Conservation (phyloP, 2,888 invertebrate genomes). For the Athalia circularis region DNA sequence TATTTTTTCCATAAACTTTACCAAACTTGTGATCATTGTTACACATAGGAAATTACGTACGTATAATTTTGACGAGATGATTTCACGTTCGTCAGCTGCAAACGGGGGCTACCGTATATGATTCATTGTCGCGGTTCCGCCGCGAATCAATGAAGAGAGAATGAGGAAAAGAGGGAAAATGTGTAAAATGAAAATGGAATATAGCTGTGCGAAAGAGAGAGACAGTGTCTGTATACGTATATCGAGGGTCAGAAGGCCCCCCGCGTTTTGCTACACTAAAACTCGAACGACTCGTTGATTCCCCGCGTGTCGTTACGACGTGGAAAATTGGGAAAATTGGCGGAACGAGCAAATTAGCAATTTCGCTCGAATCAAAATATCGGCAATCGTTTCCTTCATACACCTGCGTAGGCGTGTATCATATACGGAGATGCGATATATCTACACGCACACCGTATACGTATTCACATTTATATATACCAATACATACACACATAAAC, state of each 20-base stretch:
- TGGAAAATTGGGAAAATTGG: conserved; percentile 27
- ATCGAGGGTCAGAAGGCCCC: not conserved
- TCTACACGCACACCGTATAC: not conserved
- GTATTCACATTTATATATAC: not conserved
- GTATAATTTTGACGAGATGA: conserved; percentile 22
- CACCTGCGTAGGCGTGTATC: not conserved
- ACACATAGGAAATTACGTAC: too few species aligned
- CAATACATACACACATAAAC: not conserved
- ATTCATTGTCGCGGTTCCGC: conserved; percentile 38
- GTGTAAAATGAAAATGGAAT: conserved; percentile 1
- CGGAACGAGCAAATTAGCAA: conserved; percentile 37
- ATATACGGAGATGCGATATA: not conserved
- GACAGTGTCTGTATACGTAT: too few species aligned
- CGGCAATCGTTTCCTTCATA: conserved; percentile 2
- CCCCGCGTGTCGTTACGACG: not conserved
- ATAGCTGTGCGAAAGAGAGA: too few species aligned
- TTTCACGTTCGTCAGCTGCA: conserved; percentile 40
- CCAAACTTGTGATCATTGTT: too few species aligned
- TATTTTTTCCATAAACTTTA: too few species aligned
- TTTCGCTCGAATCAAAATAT: conserved; percentile 35
- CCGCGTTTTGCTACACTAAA: conserved; percentile 11
- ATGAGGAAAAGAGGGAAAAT: conserved; percentile 16
- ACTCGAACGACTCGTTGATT: conserved; percentile 31
- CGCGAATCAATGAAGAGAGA: conserved; percentile 39
- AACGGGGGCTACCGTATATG: conserved; percentile 13